Base-by-base conservation (phyloP, 2,888 invertebrate genomes). In the Eristalis arbustorum region DNA sequence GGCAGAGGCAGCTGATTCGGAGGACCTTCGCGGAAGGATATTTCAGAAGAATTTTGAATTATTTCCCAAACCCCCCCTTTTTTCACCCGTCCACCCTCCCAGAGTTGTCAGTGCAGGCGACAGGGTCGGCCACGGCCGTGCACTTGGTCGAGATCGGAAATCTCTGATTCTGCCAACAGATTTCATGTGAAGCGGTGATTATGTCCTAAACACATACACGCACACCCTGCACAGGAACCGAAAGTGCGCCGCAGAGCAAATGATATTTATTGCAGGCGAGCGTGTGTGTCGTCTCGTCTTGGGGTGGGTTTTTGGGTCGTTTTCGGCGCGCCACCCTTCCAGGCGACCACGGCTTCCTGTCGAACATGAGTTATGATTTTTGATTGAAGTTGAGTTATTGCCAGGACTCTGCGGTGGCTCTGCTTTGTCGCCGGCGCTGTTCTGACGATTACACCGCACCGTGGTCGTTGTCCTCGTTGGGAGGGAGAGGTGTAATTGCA, bases 301-400 rank as follows among this genome's bases (percentile, higher is more conserved):
- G 62, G 62, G 69, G 61, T 40, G 31, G 69, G 22, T 49, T 78
- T 75, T 80, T 11, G 25, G 37, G 64, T 72, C 10, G 66, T 59
- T 74, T 74, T 69, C 37, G 10, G 59, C 2, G 10, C 59, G 25
- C 25, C 25, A 49, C 78, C 82, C 68, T 75, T 79, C 67, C 68
- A 75, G 67, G 37, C 78, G 83, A 75, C 78, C 83, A 75, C 87
- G 78, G 83, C 75, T 83, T 79, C 87, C 87, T 87, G 79, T 87
- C 87, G 83, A 87, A 87, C 83, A 91, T 91, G 91, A 92, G 90
- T 91, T 91, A 91, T 91, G 92, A 92, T 91, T 92, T 91, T 92
- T 91, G 91, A 92, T 91, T 92, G 92, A 92, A 91, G 90, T 91
- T 92, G 90, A 92, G 90, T 92, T 92, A 92, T 91, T 90, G 90